Percentiles rank a stretch among this genome's conserved stretches.
Evolutionary conservation across 35 echinoderm and acorn worm species (phyloP).

Genomic region (Chiridota heheva): DNA sequence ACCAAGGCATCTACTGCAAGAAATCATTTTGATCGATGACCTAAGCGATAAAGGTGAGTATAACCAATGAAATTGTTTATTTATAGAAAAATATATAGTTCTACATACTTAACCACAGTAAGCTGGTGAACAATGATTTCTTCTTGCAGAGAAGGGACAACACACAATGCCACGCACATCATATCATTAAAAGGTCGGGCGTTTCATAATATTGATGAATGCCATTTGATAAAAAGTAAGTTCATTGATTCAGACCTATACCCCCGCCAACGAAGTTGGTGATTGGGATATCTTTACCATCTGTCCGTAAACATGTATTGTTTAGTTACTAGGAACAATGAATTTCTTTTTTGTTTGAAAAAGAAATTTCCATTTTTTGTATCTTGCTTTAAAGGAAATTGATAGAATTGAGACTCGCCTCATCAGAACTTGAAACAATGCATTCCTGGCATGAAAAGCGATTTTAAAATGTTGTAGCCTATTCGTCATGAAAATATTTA

Average conservation of each 20-base stretch:
- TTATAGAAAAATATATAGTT: neutral
- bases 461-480: neutral
- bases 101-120: neutral
- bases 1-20: constrained; percentile 20
- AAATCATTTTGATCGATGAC: constrained; percentile 55
- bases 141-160: neutral
- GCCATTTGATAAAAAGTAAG: neutral
- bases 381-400: too few relatives aligned
- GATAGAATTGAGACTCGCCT: neutral
- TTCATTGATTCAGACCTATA: too few relatives aligned
- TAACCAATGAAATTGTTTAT: neutral
- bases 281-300: too few relatives aligned
- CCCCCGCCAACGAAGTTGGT: too few relatives aligned
- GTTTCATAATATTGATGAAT: neutral
- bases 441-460: neutral
- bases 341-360: too few relatives aligned
- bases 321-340: too few relatives aligned
- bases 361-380: neutral
- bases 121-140: neutral
- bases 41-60: constrained; percentile 39
- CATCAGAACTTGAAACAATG: neutral
- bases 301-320: too few relatives aligned
- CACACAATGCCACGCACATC: neutral
- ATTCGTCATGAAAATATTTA: neutral
- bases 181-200: neutral